phyloP scores from a whole-genome alignment of 2,113 vertebrate genomes.

The Xiphophorus hellerii region DNA sequence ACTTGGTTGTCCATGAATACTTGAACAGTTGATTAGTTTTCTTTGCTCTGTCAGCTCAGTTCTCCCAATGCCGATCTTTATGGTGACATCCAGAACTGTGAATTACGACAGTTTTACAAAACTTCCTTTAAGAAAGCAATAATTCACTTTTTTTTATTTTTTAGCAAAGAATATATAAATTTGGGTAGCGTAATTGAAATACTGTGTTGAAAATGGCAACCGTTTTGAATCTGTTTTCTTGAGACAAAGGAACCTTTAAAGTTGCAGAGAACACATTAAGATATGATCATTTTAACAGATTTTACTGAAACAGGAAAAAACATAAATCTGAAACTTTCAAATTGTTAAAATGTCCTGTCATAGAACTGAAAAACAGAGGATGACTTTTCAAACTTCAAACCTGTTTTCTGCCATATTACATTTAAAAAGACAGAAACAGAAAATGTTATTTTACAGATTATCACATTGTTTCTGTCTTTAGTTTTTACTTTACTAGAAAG shows the following conservation, averaged over 20 bases:
- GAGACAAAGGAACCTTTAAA: background rate
- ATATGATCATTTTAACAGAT: background rate
- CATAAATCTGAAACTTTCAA: background rate
- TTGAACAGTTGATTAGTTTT: slow-evolving; percentile 55
- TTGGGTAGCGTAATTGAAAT: background rate
- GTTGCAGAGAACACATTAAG: background rate
- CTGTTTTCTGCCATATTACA: no score
- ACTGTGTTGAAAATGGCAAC: background rate
- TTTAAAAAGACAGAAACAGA: background rate
- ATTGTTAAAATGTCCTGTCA: background rate
- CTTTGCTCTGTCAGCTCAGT: slow-evolving; percentile 4
- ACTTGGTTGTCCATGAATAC: slow-evolving; percentile 29
- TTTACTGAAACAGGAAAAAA: background rate
- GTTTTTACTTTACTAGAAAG: background rate
- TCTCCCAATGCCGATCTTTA: slow-evolving; percentile 39
- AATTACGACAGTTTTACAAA: background rate
- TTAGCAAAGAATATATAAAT: background rate
- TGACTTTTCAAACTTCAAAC: no score
- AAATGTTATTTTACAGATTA: background rate
- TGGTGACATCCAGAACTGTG: slow-evolving; percentile 3
- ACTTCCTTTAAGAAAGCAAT: background rate
- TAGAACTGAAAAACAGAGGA: background rate
- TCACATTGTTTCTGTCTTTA: background rate
- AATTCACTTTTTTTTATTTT: background rate
- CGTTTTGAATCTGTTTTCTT: background rate